Base-by-base conservation (phyloP, 2,113 vertebrate genomes). In the Xiphophorus maculatus region DNA sequence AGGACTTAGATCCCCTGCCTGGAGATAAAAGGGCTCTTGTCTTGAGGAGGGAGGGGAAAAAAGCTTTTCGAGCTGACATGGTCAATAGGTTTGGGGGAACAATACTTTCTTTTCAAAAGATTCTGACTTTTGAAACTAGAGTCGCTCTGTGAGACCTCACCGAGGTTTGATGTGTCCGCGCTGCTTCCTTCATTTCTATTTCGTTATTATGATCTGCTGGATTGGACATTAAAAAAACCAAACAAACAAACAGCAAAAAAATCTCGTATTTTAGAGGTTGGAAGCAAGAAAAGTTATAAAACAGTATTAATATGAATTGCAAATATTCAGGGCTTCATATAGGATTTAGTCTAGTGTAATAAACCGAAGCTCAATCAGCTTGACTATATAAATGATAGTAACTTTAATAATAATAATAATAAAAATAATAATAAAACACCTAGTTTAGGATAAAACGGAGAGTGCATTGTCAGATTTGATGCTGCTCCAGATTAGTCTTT, bases 111-210 rank as follows among this genome's bases (percentile, higher is more conserved):
- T 89, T 91, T 88, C 76, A 85, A 85, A 87, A 2, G 22, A 54
- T 83, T 90, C 83, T 90, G 86, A 89, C 84, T 92, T 88, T 79
- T 71, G 72, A 78, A 86, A 81, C 67, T 61, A 54, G 65, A 87
- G 32, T 81, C 73, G 76, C 82, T 74, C 27, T 78, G 60, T 83
- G 72, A 77, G 76, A 75, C 48, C 63, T 79, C 63, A 14, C 61
- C 19, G 58, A 33, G 60, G 67, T 75, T 68, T 67, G 30, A 40
- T 40, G 29, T 63, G n/a, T 29, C 64, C 68, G 19, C 7, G 58
- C 29, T 63, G 58, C 48, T 78, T 65, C 65, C 22, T 28, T 17
- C 37, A 37, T 14, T 17, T 58, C 78, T 54, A 22, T 19, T 1
- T 32, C 6, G 70, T 48, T 68, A 64, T 14, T 7, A 42, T 25